Evolutionary conservation across 1,140 invertebrate genomes (phyloP).

Genomic region (Zaprionus gabonicus): DNA sequence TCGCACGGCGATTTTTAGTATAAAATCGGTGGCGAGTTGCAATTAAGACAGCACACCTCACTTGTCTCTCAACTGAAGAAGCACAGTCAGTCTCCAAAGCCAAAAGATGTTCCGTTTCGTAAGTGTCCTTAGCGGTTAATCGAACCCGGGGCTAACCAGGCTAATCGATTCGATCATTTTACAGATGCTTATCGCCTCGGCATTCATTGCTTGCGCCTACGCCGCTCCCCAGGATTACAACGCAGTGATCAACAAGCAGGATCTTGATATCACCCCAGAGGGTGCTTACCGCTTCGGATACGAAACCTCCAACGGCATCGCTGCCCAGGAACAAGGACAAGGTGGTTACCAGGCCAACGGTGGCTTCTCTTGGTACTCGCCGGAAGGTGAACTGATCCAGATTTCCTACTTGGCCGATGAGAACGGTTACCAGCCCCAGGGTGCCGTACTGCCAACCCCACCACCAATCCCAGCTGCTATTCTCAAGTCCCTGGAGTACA

Average conservation of each 20-base stretch:
- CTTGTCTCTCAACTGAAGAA: conserved; percentile 52
- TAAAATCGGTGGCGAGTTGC: conserved; percentile 57
- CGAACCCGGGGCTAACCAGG: not conserved
- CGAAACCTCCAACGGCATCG: conserved; percentile 87
- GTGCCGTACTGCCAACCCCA: conserved; percentile 90
- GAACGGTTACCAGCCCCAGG: conserved; percentile 90
- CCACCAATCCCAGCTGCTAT: conserved; percentile 91
- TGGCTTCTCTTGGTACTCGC: conserved; percentile 62
- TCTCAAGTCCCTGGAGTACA: conserved; percentile 86
- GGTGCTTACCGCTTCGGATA: conserved; percentile 85
- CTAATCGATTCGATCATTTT: conserved; percentile 2
- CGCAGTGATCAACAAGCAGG: conserved; percentile 64
- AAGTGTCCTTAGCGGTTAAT: conserved; percentile 35
- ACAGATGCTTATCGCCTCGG: conserved; percentile 66
- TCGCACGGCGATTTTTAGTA: conserved; percentile 45
- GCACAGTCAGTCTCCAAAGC: conserved; percentile 28
- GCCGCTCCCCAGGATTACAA: conserved; percentile 43
- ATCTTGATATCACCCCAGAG: conserved; percentile 85
- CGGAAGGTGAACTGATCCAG: conserved; percentile 84
- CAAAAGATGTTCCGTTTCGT: conserved; percentile 78
- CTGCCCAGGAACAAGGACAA: conserved; percentile 86
- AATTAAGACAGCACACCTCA: conserved; percentile 56
- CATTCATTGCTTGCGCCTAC: conserved; percentile 62
- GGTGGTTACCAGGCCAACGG: conserved; percentile 54
- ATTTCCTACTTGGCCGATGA: conserved; percentile 90